Conservation (phyloP, 2,113 vertebrate species). For the Cygnus buccinator region DNA sequence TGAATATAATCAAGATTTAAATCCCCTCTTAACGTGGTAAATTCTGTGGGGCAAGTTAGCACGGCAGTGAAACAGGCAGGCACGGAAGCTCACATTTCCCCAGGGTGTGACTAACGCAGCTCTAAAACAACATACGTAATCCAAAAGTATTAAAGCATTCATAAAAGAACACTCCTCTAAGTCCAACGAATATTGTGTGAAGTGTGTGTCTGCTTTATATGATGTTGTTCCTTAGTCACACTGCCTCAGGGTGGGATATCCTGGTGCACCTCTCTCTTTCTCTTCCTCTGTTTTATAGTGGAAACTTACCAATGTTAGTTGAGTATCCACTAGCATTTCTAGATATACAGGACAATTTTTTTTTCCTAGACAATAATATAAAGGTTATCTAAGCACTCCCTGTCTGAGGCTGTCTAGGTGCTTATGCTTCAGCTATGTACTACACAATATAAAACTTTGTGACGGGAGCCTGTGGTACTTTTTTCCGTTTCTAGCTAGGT, state of each 20-base stretch:
- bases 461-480: neutral
- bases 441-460: neutral
- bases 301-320: neutral
- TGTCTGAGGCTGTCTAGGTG: neutral
- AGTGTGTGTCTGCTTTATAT: neutral
- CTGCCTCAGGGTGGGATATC: neutral
- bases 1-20: slow-evolving; percentile 59
- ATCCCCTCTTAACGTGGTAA: slow-evolving; percentile 44
- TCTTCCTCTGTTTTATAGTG: neutral
- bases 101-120: slow-evolving; percentile 34
- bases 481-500: neutral
- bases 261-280: neutral
- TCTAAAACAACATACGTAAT: slow-evolving; percentile 52
- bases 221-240: neutral
- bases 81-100: slow-evolving; percentile 42
- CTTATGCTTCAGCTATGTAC: neutral
- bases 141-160: slow-evolving; percentile 38
- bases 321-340: neutral
- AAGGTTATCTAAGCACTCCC: neutral
- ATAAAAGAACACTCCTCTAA: slow-evolving; percentile 39
- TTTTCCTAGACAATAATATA: neutral
- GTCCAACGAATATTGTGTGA: slow-evolving; percentile 2
- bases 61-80: neutral
- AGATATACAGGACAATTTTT: neutral
- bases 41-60: slow-evolving; percentile 3